Percentiles rank a stretch among this genome's conserved stretches.
These are phyloP conservation scores for Sesamia inferens DNA, from an alignment of 2,888 invertebrate genomes.

Conservation along the genomic window DNA sequence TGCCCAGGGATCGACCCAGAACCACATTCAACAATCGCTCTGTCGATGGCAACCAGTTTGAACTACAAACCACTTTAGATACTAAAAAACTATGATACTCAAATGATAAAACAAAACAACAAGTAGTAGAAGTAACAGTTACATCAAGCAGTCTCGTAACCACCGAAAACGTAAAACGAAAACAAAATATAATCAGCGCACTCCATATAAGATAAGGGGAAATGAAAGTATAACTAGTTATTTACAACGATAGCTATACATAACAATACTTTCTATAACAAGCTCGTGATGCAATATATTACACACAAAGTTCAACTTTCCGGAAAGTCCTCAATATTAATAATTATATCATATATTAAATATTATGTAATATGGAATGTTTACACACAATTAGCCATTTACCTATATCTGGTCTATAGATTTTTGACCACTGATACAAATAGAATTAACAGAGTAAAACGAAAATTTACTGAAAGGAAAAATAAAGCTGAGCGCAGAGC, in stretches of 20 bases:
- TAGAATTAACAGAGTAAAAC: neutral
- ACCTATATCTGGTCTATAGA: neutral
- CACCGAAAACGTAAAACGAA: conserved; percentile 34
- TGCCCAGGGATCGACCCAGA: neutral
- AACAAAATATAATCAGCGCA: conserved; percentile 45
- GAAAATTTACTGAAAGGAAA: neutral
- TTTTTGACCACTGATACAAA: neutral
- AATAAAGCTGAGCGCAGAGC: conserved; percentile 19
- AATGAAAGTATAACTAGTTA: conserved; percentile 62
- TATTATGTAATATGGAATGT: too few species aligned
- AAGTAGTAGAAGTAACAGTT: conserved; percentile 19
- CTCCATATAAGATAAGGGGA: conserved; percentile 53
- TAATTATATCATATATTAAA: neutral
- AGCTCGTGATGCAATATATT: conserved; percentile 38
- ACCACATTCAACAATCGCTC: neutral
- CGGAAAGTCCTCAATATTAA: neutral
- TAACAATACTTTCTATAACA: conserved; percentile 45
- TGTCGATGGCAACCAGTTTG: neutral
- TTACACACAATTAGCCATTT: neutral
- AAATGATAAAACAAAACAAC: conserved; percentile 22
- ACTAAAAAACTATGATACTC: conserved; percentile 3
- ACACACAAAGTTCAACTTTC: conserved; percentile 5
- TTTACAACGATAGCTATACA: conserved; percentile 36
- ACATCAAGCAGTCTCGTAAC: conserved; percentile 49
- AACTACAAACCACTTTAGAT: neutral